Evolutionary conservation across 2,797 vertebrate genomes (phyloP).

Genomic region (Labroides dimidiatus): DNA sequence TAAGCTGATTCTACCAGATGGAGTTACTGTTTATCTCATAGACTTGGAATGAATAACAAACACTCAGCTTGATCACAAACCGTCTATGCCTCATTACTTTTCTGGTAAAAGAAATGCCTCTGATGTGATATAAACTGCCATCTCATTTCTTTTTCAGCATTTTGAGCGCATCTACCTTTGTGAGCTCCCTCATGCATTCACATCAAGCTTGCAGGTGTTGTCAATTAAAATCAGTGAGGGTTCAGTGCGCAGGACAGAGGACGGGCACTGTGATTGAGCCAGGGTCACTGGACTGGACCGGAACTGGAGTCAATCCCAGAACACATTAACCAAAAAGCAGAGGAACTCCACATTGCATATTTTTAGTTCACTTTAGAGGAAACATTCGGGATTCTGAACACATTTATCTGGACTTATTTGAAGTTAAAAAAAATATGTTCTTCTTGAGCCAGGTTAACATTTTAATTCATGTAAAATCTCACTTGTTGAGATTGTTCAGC

Average conservation of each 20-base stretch:
- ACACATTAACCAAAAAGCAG: background rate
- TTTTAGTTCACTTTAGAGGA: background rate
- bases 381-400: background rate
- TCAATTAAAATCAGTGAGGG: conserved; percentile 38
- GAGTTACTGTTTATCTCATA: background rate
- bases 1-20: background rate
- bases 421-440: background rate
- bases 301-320: conserved; percentile 35
- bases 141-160: conserved; percentile 1
- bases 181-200: conserved; percentile 18
- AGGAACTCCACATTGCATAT: background rate
- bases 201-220: conserved; percentile 40
- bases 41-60: background rate
- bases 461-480: conserved; percentile 6
- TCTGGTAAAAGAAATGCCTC: background rate
- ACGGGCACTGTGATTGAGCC: conserved; percentile 28
- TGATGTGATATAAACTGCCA: background rate
- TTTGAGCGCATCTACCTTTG: background rate
- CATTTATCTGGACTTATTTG: background rate
- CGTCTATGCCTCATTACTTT: conserved; percentile 13
- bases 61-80: background rate
- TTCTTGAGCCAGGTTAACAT: background rate
- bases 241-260: conserved; percentile 36
- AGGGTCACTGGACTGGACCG: conserved; percentile 30
- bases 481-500: conserved; percentile 2